phyloP scores from a whole-genome alignment of 2,888 invertebrate genomes.

The Eilema depressum region DNA sequence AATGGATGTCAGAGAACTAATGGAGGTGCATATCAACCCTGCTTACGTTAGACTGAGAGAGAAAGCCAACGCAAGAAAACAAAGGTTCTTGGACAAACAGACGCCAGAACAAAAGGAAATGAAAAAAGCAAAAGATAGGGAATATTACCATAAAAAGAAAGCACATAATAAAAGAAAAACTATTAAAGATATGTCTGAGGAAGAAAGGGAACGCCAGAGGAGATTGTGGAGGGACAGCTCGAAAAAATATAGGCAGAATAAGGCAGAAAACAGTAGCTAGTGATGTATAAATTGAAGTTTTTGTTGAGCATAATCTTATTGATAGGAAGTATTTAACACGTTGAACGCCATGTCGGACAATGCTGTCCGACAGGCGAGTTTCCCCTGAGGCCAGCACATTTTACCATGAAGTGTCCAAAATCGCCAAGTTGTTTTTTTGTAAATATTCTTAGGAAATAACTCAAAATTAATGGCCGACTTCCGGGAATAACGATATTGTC shows the following conservation, averaged over 20 bases:
- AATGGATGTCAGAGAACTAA: background rate
- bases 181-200: slow-evolving; percentile 18
- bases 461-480: too few relatives aligned
- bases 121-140: slow-evolving; percentile 47
- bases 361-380: too few relatives aligned
- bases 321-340: too few relatives aligned
- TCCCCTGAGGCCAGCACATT: too few relatives aligned
- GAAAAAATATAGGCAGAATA: slow-evolving; percentile 17
- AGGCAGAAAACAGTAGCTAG: slow-evolving; percentile 7
- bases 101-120: slow-evolving; percentile 48
- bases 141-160: slow-evolving; percentile 39
- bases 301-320: background rate
- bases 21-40: background rate
- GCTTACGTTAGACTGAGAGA: slow-evolving; percentile 46
- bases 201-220: slow-evolving; percentile 14
- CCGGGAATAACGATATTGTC: too few relatives aligned
- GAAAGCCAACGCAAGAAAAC: slow-evolving; percentile 50
- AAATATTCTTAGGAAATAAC: too few relatives aligned
- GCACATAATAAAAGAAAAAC: slow-evolving; percentile 3
- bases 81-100: slow-evolving; percentile 47
- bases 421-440: too few relatives aligned
- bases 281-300: background rate
- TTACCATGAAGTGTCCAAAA: too few relatives aligned
- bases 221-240: slow-evolving; percentile 12
- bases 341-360: too few relatives aligned